phyloP scores from a whole-genome alignment of 2,113 vertebrate genomes.

The Prochilodus magdalenae region DNA sequence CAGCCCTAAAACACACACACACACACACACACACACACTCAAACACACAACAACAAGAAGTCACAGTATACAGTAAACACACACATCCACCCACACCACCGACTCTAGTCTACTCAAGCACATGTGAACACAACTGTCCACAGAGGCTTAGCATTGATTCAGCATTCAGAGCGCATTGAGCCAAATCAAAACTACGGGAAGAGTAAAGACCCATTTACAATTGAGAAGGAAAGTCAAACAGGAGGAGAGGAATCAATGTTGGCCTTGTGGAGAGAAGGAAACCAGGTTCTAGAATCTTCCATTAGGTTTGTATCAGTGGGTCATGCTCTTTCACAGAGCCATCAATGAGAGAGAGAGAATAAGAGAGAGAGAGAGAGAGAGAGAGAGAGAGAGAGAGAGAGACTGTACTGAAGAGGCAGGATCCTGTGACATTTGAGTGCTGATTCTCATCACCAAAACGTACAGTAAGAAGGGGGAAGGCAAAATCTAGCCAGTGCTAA shows the following conservation, averaged over 20 bases:
- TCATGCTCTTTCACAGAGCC: slow-evolving; percentile 57
- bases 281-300: slow-evolving; percentile 40
- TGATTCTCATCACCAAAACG: background rate
- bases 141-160: slow-evolving; percentile 60
- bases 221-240: slow-evolving; percentile 35
- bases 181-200: background rate
- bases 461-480: background rate
- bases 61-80: background rate
- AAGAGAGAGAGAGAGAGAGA: slow-evolving; percentile 15
- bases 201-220: slow-evolving; percentile 8
- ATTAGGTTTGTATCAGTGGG: slow-evolving; percentile 33
- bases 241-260: slow-evolving; percentile 44
- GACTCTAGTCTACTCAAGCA: slow-evolving; percentile 27
- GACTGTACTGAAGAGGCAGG: background rate
- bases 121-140: slow-evolving; percentile 48
- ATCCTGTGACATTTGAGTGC: background rate
- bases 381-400: background rate
- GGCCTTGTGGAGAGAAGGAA: slow-evolving; percentile 62
- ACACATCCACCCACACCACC: slow-evolving; percentile 36
- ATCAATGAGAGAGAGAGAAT: slow-evolving; percentile 10
- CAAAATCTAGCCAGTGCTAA: background rate
- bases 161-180: slow-evolving; percentile 38
- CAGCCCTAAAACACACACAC: background rate
- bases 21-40: slow-evolving; percentile 4
- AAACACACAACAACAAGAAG: background rate